Base-by-base conservation (phyloP, 2,113 vertebrate genomes). In the Nesogale talazaci region DNA sequence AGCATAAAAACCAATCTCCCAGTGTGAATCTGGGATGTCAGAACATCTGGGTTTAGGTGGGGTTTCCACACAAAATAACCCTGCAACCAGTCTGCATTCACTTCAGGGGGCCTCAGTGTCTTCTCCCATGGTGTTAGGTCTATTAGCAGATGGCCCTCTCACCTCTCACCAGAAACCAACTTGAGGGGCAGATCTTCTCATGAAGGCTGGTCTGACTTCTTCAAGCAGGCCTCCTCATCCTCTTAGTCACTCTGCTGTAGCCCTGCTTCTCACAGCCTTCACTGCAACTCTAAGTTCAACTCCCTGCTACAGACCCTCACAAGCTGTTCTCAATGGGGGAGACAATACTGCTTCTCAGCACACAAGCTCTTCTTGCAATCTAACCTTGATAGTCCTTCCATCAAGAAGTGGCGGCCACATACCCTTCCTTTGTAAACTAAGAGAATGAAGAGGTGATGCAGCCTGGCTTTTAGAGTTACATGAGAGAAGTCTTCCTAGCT, bases 71-170 rank as follows among this genome's bases (percentile, higher is more conserved):
- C 14, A 61, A 72, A 72, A 22, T 56, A 65, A 74, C 27, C 57
- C 57, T 67, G 82, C 75, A 70, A 65, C 80, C 40, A 90, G 11
- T 83, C 29, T 81, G 92, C 61, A 89, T 25, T 46, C 81, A 76
- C 9, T 6, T 65, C 52, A 90, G 61, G 29, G 25, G 86, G 31
- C 65, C 90, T 83, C 81, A 70, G 31, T 67, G 80, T 93, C 82
- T 92, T 70, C 52, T 52, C 69, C 1, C 76, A 40, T 34, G 25
- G 93, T 52, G 22, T 80, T 83, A 86, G 92, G 52, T 52, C 89
- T 74, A 82, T n/a, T 82, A 31, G 23, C 16, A 86, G 42, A 23
- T 52, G 2, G 12, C 42, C 79, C 46, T 72, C 42, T 25, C 17
- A 87, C 46, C 46, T 25, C n/a, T 70, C 31, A 34, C 14, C n/a